These are phyloP conservation scores for Halcyon senegalensis DNA, from an alignment of 2,113 vertebrate genomes.

Conservation along the genomic window DNA sequence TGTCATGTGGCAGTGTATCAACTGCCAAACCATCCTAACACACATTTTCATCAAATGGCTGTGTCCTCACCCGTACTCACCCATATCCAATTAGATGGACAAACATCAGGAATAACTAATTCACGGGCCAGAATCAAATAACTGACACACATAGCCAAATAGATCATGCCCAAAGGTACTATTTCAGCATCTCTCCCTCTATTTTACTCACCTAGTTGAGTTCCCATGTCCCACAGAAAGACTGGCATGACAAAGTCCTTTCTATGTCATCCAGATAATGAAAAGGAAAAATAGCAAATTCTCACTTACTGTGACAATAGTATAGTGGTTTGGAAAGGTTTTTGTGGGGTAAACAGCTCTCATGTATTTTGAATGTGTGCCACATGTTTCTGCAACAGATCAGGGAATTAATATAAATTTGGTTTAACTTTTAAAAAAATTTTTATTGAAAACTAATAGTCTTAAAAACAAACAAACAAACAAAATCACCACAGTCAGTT, in stretches of 20 bases:
- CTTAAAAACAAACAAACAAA: not conserved
- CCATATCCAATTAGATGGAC: rapidly evolving
- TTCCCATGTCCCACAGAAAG: not conserved
- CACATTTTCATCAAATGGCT: not conserved
- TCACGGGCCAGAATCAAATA: not conserved
- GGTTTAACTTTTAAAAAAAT: not conserved
- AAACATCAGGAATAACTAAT: not conserved
- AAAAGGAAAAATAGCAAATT: not conserved
- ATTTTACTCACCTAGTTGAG: not conserved
- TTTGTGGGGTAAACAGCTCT: conserved; percentile 92
- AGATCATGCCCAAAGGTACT: not conserved
- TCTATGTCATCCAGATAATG: not conserved
- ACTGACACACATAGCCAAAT: not conserved
- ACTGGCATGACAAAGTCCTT: not conserved
- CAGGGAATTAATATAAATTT: conserved; percentile 2
- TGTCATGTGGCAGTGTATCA: not conserved
- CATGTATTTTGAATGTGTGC: conserved; percentile 86
- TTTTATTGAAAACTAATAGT: not conserved
- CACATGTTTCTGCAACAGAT: conserved; percentile 84
- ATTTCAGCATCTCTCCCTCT: not conserved
- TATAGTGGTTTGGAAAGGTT: conserved; percentile 98
- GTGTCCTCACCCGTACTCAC: not conserved
- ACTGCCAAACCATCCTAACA: not conserved
- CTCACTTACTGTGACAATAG: conserved; percentile 91
- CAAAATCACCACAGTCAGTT: not conserved